phyloP scores from a whole-genome alignment of 1,140 invertebrate species.

The Dryas iulia region DNA sequence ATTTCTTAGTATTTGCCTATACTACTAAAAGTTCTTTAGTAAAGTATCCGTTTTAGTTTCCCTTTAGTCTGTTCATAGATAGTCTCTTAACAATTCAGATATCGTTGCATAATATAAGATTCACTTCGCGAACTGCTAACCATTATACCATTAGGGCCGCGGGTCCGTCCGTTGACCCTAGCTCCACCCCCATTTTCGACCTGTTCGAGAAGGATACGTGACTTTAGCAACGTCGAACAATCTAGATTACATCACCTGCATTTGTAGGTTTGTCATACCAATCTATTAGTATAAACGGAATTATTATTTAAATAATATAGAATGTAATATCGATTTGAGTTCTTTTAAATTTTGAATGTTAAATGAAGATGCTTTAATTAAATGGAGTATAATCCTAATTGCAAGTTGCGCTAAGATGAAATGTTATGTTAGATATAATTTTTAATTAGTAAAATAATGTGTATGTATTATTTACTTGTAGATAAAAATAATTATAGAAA shows the following conservation, averaged over 20 bases:
- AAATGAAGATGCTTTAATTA: too few relatives aligned
- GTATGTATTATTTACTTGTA: too few relatives aligned
- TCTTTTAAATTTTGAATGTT: not conserved
- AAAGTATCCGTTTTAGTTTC: not conserved
- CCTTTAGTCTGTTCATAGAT: not conserved
- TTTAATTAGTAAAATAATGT: too few relatives aligned
- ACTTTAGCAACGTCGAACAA: constrained; percentile 47
- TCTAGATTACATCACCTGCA: constrained; percentile 43
- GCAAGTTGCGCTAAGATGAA: too few relatives aligned
- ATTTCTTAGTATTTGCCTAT: not conserved
- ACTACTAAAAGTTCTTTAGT: not conserved
- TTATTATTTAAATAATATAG: not conserved
- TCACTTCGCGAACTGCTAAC: constrained; percentile 49
- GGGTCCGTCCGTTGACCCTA: constrained; percentile 50
- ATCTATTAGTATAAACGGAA: constrained; percentile 15
- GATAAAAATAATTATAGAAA: too few relatives aligned
- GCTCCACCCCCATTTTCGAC: constrained; percentile 52
- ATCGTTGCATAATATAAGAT: constrained; percentile 43
- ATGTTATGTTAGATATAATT: too few relatives aligned
- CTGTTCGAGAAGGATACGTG: constrained; percentile 50
- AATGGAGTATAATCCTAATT: too few relatives aligned
- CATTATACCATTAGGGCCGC: constrained; percentile 66
- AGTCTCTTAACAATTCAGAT: constrained; percentile 24
- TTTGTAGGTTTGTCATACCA: constrained; percentile 13
- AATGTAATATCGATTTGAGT: not conserved